Conservation (phyloP, 1,140 invertebrate species). For the Phocides pigmalion region DNA sequence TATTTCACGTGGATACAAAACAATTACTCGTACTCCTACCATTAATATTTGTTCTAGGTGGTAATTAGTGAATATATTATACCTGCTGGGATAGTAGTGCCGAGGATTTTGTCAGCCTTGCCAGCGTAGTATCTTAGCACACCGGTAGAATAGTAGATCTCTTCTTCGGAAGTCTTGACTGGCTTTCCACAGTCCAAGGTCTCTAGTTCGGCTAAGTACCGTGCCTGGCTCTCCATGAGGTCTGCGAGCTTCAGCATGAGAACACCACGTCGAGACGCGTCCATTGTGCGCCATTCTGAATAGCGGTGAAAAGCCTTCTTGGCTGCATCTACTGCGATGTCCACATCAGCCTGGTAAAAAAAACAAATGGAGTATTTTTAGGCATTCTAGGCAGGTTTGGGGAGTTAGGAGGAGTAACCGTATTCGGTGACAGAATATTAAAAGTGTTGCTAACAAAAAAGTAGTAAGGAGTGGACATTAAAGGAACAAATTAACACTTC, state of each 20-base stretch:
- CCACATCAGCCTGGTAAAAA: slow-evolving; percentile 87
- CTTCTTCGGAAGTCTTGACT: slow-evolving; percentile 84
- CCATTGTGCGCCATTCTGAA: slow-evolving; percentile 89
- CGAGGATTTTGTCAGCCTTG: slow-evolving; percentile 90
- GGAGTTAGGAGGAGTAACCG: no score
- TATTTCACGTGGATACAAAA: no score
- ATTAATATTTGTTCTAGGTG: no score
- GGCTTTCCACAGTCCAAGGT: slow-evolving; percentile 91
- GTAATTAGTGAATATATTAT: no score
- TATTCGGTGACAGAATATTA: no score
- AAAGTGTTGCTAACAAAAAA: no score
- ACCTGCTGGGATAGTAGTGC: slow-evolving; percentile 79
- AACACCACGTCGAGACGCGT: slow-evolving; percentile 87
- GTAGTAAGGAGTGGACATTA: no score
- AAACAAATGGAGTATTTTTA: no score
- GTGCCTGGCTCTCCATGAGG: slow-evolving; percentile 87
- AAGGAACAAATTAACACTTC: no score
- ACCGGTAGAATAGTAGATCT: slow-evolving; percentile 83
- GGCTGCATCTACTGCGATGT: slow-evolving; percentile 92
- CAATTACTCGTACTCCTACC: no score
- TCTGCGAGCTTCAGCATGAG: slow-evolving; percentile 86
- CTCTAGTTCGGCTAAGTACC: slow-evolving; percentile 88
- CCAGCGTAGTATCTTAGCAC: slow-evolving; percentile 90
- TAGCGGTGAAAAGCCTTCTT: slow-evolving; percentile 88
- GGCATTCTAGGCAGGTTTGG: no score